These are phyloP conservation scores for Platycnemis pennipes DNA, from an alignment of 2,888 invertebrate species.

Conservation along the genomic window DNA sequence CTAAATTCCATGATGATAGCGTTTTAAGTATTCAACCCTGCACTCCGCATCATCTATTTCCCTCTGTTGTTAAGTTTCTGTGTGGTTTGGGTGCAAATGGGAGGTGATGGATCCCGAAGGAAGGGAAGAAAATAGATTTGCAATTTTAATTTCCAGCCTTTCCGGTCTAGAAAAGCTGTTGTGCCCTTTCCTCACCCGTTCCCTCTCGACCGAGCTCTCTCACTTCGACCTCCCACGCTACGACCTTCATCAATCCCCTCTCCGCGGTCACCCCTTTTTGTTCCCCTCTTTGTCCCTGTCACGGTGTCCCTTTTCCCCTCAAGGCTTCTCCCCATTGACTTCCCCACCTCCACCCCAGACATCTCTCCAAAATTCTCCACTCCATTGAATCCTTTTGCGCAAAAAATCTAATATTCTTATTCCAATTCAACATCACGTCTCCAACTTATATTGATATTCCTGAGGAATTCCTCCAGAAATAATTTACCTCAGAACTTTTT, in stretches of 20 bases:
- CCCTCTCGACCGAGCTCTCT: not conserved
- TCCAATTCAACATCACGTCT: slow-evolving; percentile 47
- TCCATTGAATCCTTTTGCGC: slow-evolving; percentile 37
- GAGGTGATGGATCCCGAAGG: slow-evolving; percentile 41
- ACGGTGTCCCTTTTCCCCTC: not conserved
- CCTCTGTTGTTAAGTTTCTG: slow-evolving; percentile 58
- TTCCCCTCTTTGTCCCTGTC: not conserved
- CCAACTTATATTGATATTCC: slow-evolving; percentile 52
- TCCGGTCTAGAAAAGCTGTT: slow-evolving; percentile 52
- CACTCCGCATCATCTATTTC: slow-evolving; percentile 52
- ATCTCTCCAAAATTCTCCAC: slow-evolving; percentile 7
- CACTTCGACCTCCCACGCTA: not conserved
- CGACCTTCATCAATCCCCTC: slow-evolving; percentile 26
- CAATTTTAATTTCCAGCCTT: slow-evolving; percentile 61
- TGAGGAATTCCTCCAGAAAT: slow-evolving; percentile 20
- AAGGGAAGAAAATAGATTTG: slow-evolving; percentile 55
- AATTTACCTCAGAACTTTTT: not conserved
- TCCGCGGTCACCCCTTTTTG: not conserved
- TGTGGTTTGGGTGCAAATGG: slow-evolving; percentile 57
- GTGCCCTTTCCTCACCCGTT: not conserved
- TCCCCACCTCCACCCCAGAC: not conserved
- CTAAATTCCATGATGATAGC: slow-evolving; percentile 24
- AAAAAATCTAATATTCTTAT: slow-evolving; percentile 34
- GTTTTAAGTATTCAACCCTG: slow-evolving; percentile 46
- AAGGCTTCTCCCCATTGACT: not conserved